These are phyloP conservation scores for Dromococcyx pavoninus DNA, from an alignment of 2,797 vertebrate species.

Conservation along the genomic window DNA sequence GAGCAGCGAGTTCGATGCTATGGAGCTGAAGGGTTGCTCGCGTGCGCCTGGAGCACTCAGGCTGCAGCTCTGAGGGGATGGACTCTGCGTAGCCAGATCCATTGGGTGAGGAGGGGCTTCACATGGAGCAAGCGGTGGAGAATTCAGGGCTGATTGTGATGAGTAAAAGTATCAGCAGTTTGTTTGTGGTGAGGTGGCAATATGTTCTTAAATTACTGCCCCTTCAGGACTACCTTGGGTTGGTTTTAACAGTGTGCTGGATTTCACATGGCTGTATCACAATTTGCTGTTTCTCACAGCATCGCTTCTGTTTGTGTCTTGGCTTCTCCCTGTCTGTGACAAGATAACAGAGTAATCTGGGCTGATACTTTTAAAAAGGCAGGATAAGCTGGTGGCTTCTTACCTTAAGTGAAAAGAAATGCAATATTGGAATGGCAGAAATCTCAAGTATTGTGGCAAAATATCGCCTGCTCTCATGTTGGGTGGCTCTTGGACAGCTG, in stretches of 20 bases:
- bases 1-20: accelerated
- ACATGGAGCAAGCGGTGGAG: not conserved
- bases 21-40: not conserved
- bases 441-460: not conserved
- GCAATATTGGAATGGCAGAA: not conserved
- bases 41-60: accelerated
- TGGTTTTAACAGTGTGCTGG: not conserved
- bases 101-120: not conserved
- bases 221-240: not conserved
- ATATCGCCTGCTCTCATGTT: accelerated
- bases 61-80: not conserved
- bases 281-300: not conserved
- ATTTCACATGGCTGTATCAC: not conserved
- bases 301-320: accelerated
- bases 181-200: not conserved
- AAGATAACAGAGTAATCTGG: too few relatives aligned
- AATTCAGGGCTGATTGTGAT: not conserved
- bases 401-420: not conserved
- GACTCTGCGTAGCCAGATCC: accelerated
- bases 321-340: not conserved
- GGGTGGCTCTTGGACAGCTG: not conserved
- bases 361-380: not conserved
- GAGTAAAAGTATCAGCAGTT: not conserved
- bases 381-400: not conserved
- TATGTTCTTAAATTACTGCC: not conserved